phyloP scores from a whole-genome alignment of 2,888 invertebrate species.

The Athripsodes cinereus region DNA sequence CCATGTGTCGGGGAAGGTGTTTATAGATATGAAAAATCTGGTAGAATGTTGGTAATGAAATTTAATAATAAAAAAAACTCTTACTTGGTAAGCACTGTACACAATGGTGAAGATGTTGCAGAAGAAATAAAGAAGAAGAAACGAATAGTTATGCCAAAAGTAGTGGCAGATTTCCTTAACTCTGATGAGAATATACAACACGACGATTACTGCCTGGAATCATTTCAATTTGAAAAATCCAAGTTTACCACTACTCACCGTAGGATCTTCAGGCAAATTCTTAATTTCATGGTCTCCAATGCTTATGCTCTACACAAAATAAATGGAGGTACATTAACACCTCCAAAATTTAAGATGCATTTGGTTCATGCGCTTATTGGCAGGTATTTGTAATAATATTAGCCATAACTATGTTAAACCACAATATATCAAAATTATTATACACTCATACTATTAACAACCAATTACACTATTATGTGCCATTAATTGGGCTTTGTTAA shows the following conservation, averaged over 20 bases:
- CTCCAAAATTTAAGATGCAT: not conserved
- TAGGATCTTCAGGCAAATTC: slow-evolving; percentile 4
- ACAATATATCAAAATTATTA: no score
- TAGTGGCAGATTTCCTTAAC: slow-evolving; percentile 2
- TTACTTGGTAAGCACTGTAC: slow-evolving; percentile 4
- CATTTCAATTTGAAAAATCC: slow-evolving; percentile 4
- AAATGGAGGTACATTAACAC: not conserved
- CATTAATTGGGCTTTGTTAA: no score
- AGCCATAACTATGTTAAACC: no score
- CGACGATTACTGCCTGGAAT: not conserved
- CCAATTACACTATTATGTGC: no score
- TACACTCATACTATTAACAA: no score
- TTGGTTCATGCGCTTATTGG: not conserved
- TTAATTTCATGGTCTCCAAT: slow-evolving; percentile 9
- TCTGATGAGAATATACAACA: slow-evolving; percentile 5
- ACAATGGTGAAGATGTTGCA: not conserved
- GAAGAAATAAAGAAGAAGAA: not conserved
- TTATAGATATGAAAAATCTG: not conserved
- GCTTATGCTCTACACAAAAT: slow-evolving; percentile 4
- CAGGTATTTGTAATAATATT: not conserved
- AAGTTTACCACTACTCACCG: not conserved
- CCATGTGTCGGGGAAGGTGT: not conserved
- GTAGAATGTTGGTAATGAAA: slow-evolving; percentile 6
- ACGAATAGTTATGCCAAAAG: not conserved
- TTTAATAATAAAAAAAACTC: not conserved